Percentiles rank a stretch among this genome's conserved stretches.
Conservation (phyloP, 1,140 invertebrate species). For the Eueides isabella region DNA sequence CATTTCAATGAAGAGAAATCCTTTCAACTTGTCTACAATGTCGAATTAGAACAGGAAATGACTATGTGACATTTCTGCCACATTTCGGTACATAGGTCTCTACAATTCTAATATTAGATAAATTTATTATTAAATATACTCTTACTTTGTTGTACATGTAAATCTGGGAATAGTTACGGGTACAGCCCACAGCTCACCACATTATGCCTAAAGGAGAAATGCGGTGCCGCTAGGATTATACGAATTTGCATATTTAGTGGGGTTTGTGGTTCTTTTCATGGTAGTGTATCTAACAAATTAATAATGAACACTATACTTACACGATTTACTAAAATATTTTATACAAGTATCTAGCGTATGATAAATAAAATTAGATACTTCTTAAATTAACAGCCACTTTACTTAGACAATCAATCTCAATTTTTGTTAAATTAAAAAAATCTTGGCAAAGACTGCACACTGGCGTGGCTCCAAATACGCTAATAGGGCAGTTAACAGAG, state of each 20-base stretch:
- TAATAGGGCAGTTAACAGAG: constrained; percentile 52
- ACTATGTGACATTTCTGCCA: background rate
- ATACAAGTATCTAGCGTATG: background rate
- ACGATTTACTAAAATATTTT: background rate
- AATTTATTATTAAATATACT: constrained; percentile 5
- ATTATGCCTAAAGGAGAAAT: constrained; percentile 13
- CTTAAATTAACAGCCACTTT: constrained; percentile 23
- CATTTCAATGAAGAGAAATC: constrained; percentile 66
- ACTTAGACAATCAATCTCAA: constrained; percentile 40
- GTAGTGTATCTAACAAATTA: background rate
- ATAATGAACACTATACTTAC: background rate
- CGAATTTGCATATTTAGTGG: constrained; percentile 3
- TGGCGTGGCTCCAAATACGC: constrained; percentile 48
- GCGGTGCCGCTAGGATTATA: constrained; percentile 5
- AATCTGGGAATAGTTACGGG: background rate
- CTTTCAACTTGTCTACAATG: constrained; percentile 54
- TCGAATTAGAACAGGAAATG: constrained; percentile 15
- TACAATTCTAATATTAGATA: background rate
- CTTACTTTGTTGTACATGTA: background rate
- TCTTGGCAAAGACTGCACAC: constrained; percentile 42
- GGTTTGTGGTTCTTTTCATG: constrained; percentile 7
- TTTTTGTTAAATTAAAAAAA: constrained; percentile 47
- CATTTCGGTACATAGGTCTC: background rate
- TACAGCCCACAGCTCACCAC: background rate
- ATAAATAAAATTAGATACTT: background rate